Conservation (phyloP, 2,888 invertebrate species). For the Herminia tarsipennalis region DNA sequence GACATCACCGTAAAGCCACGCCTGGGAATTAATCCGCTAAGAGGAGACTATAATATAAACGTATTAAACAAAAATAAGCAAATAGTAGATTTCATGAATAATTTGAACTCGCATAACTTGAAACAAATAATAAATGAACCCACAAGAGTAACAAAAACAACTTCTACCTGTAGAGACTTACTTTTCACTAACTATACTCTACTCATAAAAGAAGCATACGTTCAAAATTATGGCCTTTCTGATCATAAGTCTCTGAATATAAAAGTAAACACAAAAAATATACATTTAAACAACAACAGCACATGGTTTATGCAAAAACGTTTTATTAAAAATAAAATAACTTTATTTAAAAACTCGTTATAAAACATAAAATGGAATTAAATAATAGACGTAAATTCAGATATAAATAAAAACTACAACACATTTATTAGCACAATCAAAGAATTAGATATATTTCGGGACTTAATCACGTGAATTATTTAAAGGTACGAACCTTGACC, state of each 20-base stretch:
- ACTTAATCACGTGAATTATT: too few relatives aligned
- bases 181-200: neutral
- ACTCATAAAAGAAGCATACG: neutral
- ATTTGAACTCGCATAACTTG: neutral
- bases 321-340: neutral
- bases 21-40: too few relatives aligned
- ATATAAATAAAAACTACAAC: neutral
- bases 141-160: neutral
- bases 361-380: neutral
- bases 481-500: too few relatives aligned
- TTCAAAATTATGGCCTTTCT: neutral
- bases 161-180: neutral
- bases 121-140: neutral
- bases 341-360: neutral
- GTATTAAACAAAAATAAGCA: neutral
- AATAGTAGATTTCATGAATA: neutral
- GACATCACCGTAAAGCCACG: too few relatives aligned
- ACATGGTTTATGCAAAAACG: neutral
- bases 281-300: neutral
- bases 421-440: neutral
- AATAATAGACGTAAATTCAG: neutral
- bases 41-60: neutral
- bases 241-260: neutral
- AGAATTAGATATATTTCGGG: too few relatives aligned
- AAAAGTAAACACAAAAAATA: neutral